Evolutionary conservation across 92 coral and sea anemone genomes (phyloP).

Genomic region (Phymanthus crucifer): DNA sequence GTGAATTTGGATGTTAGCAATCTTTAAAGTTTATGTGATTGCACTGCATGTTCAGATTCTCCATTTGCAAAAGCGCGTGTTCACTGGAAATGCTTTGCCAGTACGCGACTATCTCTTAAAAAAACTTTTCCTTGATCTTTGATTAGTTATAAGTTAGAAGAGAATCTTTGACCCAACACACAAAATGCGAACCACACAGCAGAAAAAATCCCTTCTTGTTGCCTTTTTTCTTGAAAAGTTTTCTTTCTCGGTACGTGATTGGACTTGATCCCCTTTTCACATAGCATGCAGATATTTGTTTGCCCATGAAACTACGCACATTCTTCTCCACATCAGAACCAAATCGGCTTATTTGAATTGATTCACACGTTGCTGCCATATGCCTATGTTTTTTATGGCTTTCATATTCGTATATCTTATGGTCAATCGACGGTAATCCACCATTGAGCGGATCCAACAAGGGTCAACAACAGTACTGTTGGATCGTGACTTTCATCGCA

Average conservation of each 20-base stretch:
- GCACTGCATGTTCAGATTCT: too few species aligned
- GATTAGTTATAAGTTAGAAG: not conserved
- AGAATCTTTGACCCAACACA: not conserved
- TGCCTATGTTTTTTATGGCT: not conserved
- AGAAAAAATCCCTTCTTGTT: not conserved
- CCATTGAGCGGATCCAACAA: not conserved
- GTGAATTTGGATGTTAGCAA: too few species aligned
- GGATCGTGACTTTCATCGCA: conserved; percentile 37
- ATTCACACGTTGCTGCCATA: not conserved
- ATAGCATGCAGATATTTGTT: not conserved
- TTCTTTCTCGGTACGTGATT: not conserved
- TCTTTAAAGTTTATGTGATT: too few species aligned
- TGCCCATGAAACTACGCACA: conserved; percentile 1
- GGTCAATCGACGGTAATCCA: conserved; percentile 12
- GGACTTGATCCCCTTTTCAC: not conserved
- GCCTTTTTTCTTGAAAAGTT: not conserved
- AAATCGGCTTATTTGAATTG: not conserved
- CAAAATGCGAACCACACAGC: too few species aligned
- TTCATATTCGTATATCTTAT: not conserved
- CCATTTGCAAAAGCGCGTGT: too few species aligned
- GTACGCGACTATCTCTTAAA: too few species aligned
- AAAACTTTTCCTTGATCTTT: not conserved
- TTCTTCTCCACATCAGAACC: not conserved
- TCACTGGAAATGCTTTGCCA: too few species aligned
- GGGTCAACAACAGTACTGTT: conserved; percentile 16